Base-by-base conservation (phyloP, 2,888 invertebrate species). In the Nomada ferruginata region DNA sequence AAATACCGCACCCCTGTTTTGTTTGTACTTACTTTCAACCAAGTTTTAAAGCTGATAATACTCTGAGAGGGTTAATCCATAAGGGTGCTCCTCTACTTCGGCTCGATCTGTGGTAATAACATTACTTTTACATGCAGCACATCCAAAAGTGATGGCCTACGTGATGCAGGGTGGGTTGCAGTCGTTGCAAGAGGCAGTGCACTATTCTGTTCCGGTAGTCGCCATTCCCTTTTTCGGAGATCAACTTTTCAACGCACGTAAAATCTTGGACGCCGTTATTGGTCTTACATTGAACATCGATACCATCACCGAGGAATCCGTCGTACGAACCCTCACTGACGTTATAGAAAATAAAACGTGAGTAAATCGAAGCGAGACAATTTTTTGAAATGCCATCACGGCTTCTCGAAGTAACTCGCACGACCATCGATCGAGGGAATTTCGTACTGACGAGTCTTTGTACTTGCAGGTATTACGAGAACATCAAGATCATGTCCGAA, bases 101-200 rank as follows among this genome's bases (percentile, higher is more conserved):
- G 47, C 70, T 15, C 55, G 57, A 82, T 66, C 29, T 57, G 55
- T 18, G 68, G 59, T 75, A 65, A 73, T 79, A 80, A 66, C 44
- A 47, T 76, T 72, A 52, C 71, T 83, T 88, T 86, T 79, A 78
- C 77, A 73, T 82, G 60, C 77, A 92, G 92, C 91, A 53, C 92
- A 93, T 87, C 89, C 88, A 50, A 92, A 90, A 72, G 83, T 90
- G 44, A 88, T 90, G 82, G 85, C 90, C 26, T 93, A 91, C 82
- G 89, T 93, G 74, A 93, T 93, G 93, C 93, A 93, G 82, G 93
- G 92, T 52, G 93, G 93, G 71, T 83, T 93, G 64, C 93, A 93
- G 82, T 93, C 93, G 55, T 85, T 93, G 73, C 93, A 93, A 74
- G 93, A 93, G 89, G 93, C 93, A n/a, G 92, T 93, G 36, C 85